These are phyloP conservation scores for Sebastes cheni DNA, from an alignment of 2,797 vertebrate genomes.

Conservation along the genomic window DNA sequence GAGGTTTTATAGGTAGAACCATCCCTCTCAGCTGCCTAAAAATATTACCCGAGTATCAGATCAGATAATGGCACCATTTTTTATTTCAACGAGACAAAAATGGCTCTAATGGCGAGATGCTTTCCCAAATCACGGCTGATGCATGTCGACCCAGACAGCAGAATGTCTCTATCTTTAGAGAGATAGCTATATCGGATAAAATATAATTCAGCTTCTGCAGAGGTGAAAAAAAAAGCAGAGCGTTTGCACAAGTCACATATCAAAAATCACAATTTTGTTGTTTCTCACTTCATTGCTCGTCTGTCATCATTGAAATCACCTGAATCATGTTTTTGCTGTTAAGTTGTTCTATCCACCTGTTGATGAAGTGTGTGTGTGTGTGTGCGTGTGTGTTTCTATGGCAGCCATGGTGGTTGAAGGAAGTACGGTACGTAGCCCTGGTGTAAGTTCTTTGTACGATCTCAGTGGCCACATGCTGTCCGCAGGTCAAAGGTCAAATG, in stretches of 20 bases:
- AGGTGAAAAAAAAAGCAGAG: conserved; percentile 36
- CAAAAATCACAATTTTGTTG: conserved; percentile 10
- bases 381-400: conserved; percentile 7
- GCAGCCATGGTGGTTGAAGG: conserved; percentile 6
- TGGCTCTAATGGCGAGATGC: conserved; percentile 38
- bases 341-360: conserved; percentile 31
- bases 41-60: neutral
- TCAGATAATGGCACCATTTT: neutral
- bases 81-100: neutral
- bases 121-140: conserved; percentile 33
- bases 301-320: conserved; percentile 51
- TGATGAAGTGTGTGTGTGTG: conserved; percentile 23
- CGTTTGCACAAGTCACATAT: conserved; percentile 67
- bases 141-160: conserved; percentile 50
- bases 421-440: neutral
- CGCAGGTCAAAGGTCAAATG: neutral
- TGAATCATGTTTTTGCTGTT: conserved; percentile 42
- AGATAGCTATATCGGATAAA: neutral
- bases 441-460: neutral
- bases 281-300: conserved; percentile 35
- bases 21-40: neutral
- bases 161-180: conserved; percentile 61
- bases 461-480: neutral
- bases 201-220: conserved; percentile 13
- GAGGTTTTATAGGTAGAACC: neutral